Evolutionary conservation across 2,888 invertebrate genomes (phyloP).

Genomic region (Epirrhoe tristata): DNA sequence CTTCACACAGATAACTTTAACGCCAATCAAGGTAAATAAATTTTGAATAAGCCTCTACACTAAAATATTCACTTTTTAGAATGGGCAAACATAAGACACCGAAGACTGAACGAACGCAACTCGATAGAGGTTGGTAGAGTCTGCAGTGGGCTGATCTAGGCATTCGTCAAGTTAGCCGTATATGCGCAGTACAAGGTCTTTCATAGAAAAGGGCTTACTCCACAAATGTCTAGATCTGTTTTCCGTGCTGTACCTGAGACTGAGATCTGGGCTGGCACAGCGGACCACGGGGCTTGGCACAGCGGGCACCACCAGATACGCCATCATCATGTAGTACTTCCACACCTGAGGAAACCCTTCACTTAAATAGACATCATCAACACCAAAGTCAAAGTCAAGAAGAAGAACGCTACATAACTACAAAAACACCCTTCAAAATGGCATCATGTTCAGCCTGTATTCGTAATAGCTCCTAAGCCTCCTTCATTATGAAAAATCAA

Average conservation of each 20-base stretch:
- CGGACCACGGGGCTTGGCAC: slow-evolving; percentile 94
- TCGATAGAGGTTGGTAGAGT: not conserved
- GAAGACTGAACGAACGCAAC: slow-evolving; percentile 13
- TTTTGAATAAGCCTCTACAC: slow-evolving; percentile 35
- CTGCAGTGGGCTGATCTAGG: too few species aligned
- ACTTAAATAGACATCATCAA: too few species aligned
- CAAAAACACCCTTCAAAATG: too few species aligned
- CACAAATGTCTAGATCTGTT: too few species aligned
- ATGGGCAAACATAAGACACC: slow-evolving; percentile 2
- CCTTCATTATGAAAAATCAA: too few species aligned
- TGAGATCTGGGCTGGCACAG: slow-evolving; percentile 97
- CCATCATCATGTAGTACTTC: slow-evolving; percentile 98
- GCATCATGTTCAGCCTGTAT: too few species aligned
- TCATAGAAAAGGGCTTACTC: too few species aligned
- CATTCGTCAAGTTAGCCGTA: too few species aligned
- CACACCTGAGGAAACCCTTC: slow-evolving; percentile 86
- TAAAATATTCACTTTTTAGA: not conserved
- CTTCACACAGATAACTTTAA: slow-evolving; percentile 32
- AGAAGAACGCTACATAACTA: too few species aligned
- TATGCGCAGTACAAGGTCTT: too few species aligned
- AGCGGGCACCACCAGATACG: slow-evolving; percentile 97
- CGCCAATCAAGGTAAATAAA: slow-evolving; percentile 39
- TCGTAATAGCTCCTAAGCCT: too few species aligned
- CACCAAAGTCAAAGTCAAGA: too few species aligned
- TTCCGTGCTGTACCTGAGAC: slow-evolving; percentile 88